These are phyloP conservation scores for Acomys russatus DNA, from an alignment of 2,797 vertebrate species.

Conservation along the genomic window DNA sequence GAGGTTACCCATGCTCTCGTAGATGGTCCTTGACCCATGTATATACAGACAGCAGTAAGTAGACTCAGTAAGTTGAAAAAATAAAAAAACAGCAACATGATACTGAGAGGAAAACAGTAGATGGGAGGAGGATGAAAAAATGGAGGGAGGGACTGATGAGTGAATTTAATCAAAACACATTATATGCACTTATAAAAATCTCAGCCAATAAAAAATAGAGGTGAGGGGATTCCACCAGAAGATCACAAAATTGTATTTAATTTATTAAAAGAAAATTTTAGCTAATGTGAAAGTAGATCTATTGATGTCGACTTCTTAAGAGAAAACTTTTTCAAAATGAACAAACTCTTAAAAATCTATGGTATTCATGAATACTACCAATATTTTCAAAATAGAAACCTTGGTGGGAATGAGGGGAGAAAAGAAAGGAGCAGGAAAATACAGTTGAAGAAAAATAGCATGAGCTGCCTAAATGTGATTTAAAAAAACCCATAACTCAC, in stretches of 20 bases:
- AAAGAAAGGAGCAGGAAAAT: not conserved
- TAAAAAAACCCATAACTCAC: too few relatives aligned
- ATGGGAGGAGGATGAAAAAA: not conserved
- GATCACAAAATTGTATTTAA: not conserved
- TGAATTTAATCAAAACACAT: too few relatives aligned
- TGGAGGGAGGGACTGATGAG: not conserved
- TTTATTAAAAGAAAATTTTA: not conserved
- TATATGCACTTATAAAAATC: not conserved
- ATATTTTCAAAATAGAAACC: not conserved
- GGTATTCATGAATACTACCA: not conserved
- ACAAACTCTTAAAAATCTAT: not conserved
- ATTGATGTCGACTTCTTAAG: not conserved
- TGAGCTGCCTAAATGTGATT: not conserved
- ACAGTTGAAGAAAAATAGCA: not conserved
- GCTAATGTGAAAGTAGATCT: not conserved
- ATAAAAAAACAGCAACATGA: not conserved
- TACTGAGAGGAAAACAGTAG: not conserved
- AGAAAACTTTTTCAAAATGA: not conserved
- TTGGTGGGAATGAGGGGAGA: too few relatives aligned
- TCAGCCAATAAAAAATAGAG: not conserved
- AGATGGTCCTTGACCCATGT: not conserved
- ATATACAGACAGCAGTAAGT: not conserved
- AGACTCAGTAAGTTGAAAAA: not conserved
- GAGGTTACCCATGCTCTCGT: not conserved
- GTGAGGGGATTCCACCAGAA: not conserved